These are phyloP conservation scores for Galaxias olidus DNA, from an alignment of 2,797 vertebrate species.

Conservation along the genomic window DNA sequence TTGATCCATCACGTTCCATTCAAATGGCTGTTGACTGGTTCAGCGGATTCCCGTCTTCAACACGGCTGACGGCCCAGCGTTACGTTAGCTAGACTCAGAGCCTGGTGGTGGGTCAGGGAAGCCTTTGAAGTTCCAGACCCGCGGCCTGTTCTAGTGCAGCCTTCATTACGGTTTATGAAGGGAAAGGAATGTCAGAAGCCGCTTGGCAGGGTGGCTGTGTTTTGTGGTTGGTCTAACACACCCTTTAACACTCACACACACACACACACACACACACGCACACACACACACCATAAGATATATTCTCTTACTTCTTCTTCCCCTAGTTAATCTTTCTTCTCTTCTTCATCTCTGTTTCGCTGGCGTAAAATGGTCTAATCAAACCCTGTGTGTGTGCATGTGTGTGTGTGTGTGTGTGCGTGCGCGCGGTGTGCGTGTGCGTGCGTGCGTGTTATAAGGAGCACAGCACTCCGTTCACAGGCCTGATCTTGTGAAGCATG, in stretches of 20 bases:
- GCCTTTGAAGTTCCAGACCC: conserved; percentile 38
- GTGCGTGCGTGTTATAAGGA: no score
- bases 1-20: no score
- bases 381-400: conserved; percentile 24
- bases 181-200: no score
- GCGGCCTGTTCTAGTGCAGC: conserved; percentile 12
- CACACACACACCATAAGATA: neutral
- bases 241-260: neutral
- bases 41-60: no score
- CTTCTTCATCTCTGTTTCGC: conserved; percentile 5
- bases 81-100: conserved; percentile 40
- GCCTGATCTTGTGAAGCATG: no score
- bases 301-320: neutral
- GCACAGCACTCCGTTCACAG: no score
- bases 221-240: neutral
- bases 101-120: conserved; percentile 24
- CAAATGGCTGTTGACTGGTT: no score
- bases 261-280: conserved; percentile 1
- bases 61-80: neutral
- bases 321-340: neutral
- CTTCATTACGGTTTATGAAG: conserved; percentile 31
- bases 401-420: conserved; percentile 30
- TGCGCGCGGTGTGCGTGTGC: conserved; percentile 2
- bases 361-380: conserved; percentile 29
- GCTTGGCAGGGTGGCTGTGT: neutral